Conservation (phyloP, 2,113 vertebrate genomes). For the Merops nubicus region DNA sequence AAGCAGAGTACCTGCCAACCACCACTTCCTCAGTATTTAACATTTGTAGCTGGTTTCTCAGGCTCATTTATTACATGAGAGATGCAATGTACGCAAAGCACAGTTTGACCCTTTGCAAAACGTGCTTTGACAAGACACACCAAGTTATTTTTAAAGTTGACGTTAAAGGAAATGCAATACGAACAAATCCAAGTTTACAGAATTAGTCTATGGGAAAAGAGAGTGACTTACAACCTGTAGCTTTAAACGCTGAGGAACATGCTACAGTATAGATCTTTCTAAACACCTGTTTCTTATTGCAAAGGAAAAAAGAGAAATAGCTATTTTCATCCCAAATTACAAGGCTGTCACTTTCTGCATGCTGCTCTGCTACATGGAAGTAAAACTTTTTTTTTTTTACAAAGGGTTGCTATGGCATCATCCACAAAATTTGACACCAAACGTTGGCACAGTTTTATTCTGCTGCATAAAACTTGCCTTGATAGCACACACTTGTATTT, state of each 20-base stretch:
- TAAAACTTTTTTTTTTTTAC: background rate
- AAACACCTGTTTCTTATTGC: background rate
- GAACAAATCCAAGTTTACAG: background rate
- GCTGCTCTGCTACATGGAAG: background rate
- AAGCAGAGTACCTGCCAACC: background rate
- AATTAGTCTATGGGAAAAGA: background rate
- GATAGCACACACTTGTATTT: background rate
- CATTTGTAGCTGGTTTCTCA: background rate
- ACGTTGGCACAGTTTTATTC: background rate
- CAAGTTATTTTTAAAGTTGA: background rate
- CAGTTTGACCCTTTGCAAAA: background rate
- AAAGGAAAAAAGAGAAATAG: background rate
- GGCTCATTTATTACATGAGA: background rate
- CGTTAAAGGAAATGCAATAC: background rate
- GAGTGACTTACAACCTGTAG: background rate
- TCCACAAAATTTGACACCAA: background rate
- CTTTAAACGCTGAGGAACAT: background rate
- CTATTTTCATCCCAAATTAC: background rate
- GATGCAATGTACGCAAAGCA: background rate
- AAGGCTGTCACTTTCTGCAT: background rate
- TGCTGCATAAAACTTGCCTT: background rate
- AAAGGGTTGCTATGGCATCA: background rate
- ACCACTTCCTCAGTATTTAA: background rate
- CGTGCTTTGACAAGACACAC: background rate
- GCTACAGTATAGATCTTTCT: background rate